Base-by-base conservation (phyloP, 2,797 vertebrate species). In the Clarias laeviceps region DNA sequence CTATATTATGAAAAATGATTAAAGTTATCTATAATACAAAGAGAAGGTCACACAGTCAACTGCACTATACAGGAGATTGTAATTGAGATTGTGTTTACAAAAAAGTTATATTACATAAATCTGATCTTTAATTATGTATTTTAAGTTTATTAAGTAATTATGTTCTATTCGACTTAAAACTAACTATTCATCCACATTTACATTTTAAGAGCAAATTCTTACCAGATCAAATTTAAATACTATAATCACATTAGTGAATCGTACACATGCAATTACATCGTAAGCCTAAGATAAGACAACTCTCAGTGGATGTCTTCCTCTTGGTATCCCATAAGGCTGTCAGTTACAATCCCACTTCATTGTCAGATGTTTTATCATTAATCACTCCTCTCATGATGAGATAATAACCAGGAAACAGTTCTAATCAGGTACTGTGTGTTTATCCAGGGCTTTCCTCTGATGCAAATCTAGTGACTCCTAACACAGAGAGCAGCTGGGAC, bases 401-500 rank as follows among this genome's bases (percentile, higher is more conserved):
- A 45, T 45, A 45, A 45, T 45, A 45, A 45, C 1, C 9, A 45
- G 45, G 45, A 77, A 59, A 29, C 65, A 40, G 14, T 70, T 37
- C 37, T 82, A 61, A 20, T 9, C 18, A 37, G 6, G 4, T n/a
- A 5, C 14, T 77, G 27, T 87, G 7, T 84, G 82, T 80, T 9
- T 61, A 79, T 69, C 0, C 22, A 99, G 98, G 98, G 83, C 94
- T 98, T 27, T 96, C 97, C 3, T 98, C 97, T 7, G 98, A 99
- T 82, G 95, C 96, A 0, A 97, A 97, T 17, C 94, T 95, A 70
- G 91, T 97, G 91, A 98, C 98, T 0, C 98, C 98, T 68, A 99
- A 98, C 92, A 99, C 98, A 0, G 98, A 99, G 91, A 97, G 94
- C 94, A 99, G 98, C 89, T 98, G 97, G 95, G 97, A 99, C 86